These are phyloP conservation scores for Toxotes chatareus DNA, from an alignment of 2,113 vertebrate species.

Conservation along the genomic window DNA sequence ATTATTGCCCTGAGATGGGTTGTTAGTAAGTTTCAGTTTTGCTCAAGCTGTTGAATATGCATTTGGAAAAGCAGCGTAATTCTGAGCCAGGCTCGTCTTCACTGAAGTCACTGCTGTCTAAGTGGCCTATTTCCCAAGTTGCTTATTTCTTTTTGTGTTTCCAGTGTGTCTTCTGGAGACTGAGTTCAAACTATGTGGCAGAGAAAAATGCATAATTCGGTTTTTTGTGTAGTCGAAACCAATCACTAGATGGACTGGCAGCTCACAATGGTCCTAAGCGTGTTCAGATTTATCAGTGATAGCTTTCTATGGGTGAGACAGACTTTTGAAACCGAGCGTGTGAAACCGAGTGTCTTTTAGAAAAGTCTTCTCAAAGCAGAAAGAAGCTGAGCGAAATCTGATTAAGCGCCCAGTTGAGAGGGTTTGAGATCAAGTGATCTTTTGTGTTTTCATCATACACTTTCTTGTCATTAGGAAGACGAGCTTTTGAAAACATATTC, in stretches of 20 bases:
- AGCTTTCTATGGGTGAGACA: slow-evolving; percentile 16
- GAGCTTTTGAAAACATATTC: slow-evolving; percentile 6
- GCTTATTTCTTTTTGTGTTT: slow-evolving; percentile 28
- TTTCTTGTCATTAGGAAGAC: neutral
- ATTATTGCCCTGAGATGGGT: slow-evolving; percentile 4
- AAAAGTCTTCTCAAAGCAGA: slow-evolving; percentile 28
- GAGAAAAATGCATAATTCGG: slow-evolving; percentile 1
- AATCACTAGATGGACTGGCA: neutral
- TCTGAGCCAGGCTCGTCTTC: slow-evolving; percentile 16
- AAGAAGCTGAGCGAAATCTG: slow-evolving; percentile 23
- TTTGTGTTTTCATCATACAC: slow-evolving; percentile 33
- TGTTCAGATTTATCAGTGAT: slow-evolving; percentile 30
- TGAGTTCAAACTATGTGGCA: neutral
- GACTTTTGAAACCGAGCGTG: slow-evolving; percentile 19
- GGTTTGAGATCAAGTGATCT: slow-evolving; percentile 35
- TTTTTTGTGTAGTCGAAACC: neutral
- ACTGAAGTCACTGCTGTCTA: slow-evolving; percentile 35
- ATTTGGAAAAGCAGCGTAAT: slow-evolving; percentile 33
- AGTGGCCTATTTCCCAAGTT: slow-evolving; percentile 29
- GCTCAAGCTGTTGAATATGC: slow-evolving; percentile 19
- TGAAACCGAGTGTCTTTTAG: slow-evolving; percentile 12
- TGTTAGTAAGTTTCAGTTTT: slow-evolving; percentile 24
- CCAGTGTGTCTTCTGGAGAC: slow-evolving; percentile 18
- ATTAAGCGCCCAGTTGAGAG: slow-evolving; percentile 1
- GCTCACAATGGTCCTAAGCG: slow-evolving; percentile 7